Conservation (phyloP, 2,888 invertebrate species). For the Cosmopolites sordidus region DNA sequence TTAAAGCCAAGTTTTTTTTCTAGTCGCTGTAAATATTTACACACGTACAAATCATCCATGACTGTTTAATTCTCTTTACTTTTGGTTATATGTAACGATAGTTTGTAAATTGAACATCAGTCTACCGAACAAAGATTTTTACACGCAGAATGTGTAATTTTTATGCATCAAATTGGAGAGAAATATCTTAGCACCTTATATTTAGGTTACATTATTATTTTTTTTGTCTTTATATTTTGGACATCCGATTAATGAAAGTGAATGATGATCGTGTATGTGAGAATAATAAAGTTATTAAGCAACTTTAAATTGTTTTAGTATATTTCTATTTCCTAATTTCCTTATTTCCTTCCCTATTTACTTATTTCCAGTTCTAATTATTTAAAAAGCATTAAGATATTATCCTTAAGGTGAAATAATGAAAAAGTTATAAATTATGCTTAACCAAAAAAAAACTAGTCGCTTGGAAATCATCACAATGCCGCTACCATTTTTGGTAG, state of each 20-base stretch:
- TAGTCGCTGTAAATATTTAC: constrained; percentile 45
- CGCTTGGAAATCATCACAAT: too few relatives aligned
- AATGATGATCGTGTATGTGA: constrained; percentile 36
- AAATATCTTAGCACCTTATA: constrained; percentile 29
- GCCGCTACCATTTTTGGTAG: too few relatives aligned
- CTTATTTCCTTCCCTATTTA: too few relatives aligned
- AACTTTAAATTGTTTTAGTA: background rate
- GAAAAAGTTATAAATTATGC: too few relatives aligned
- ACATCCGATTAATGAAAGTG: constrained; percentile 26
- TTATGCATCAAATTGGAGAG: constrained; percentile 28
- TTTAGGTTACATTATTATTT: constrained; percentile 12
- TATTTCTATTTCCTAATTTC: background rate
- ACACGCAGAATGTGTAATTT: constrained; percentile 12
- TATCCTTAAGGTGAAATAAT: too few relatives aligned
- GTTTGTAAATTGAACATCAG: constrained; percentile 30
- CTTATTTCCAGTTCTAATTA: too few relatives aligned
- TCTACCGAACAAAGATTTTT: constrained; percentile 23
- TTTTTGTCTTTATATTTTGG: constrained; percentile 22
- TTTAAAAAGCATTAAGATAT: too few relatives aligned
- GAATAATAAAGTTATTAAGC: constrained; percentile 26
- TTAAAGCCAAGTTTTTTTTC: constrained; percentile 39
- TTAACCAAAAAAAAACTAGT: too few relatives aligned
- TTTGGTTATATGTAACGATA: constrained; percentile 27
- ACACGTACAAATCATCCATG: constrained; percentile 40
- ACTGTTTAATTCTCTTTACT: constrained; percentile 18